Evolutionary conservation across 37 sponge, comb jelly and placozoan genomes (phyloP), one percentile per base, ranked within the genome.

Genomic region (Aplysina aerophoba): DNA sequence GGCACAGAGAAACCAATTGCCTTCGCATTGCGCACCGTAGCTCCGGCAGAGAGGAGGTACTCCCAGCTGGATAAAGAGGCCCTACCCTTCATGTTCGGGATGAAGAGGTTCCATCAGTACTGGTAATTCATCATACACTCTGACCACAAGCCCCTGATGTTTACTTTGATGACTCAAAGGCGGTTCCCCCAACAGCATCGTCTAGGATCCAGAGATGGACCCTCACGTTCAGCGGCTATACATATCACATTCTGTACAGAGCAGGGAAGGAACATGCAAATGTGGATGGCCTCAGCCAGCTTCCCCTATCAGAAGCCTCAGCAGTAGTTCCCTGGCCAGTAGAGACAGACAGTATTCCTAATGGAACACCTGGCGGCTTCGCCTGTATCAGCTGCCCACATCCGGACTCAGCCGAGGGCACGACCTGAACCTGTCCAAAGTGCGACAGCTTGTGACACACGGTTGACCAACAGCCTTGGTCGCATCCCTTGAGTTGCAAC

Each of bases 31-130:
- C 4, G 85, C 1, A 37, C 85, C 11, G 37, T 73, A 4, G 37
- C 58, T 1, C 75, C 85, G 2, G 85, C 85, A 14, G 85, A 85
- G 36, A 36, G 37, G 85, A 85, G 74, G 6, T 85, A 85, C 50
- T 57, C 85, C 0, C 85, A 85, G 59, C 40, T 85, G 24, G 85
- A 85, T 44, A 85, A 85, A 36, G 85, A 85, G 63, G 85, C 54
- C 35, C 54, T 73, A 0, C 36, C 74, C 0, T 60, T 85, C 22
- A 41, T 85, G 1, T 73, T 73, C 37, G 85, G 84, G 0, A 78
- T 85, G 17, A 85, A 73, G 62, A 59, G 39, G 16, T 75, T 85
- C 25, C 85, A 85, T 57, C 85, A 85, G 33, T 85, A 74, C 53
- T 3, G 73, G 3, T 62, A 30, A 13, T 85, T 85, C 28, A 73